These are phyloP conservation scores for Adrianichthys oophorus DNA, from an alignment of 2,797 vertebrate species.

Conservation along the genomic window DNA sequence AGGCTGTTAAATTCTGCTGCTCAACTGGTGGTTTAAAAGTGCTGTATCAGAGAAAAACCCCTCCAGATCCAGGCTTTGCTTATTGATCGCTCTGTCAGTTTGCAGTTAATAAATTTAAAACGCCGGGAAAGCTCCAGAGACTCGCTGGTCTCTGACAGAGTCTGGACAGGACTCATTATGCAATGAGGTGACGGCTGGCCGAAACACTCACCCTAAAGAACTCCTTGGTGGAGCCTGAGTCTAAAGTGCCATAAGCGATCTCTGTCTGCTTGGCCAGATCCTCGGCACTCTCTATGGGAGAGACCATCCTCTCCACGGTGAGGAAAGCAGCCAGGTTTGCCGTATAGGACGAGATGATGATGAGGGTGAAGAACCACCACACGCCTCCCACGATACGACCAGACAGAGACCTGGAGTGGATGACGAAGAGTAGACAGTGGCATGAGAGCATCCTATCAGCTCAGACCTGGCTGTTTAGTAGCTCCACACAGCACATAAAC, in stretches of 20 bases:
- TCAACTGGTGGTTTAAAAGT: constrained; percentile 16
- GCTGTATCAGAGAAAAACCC: constrained; percentile 25
- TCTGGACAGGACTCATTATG: constrained; percentile 4
- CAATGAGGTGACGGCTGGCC: constrained; percentile 10
- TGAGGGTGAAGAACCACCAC: constrained; percentile 99
- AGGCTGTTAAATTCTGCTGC: constrained; percentile 11
- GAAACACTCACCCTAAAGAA: constrained; percentile 94
- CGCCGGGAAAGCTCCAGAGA: constrained; percentile 22
- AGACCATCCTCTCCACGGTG: constrained; percentile 99
- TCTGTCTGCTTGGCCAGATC: constrained; percentile 98
- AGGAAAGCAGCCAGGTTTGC: constrained; percentile 98
- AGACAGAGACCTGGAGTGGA: constrained; percentile 87
- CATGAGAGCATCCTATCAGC: constrained; percentile 31
- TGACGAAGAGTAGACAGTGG: constrained; percentile 28
- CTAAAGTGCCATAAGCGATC: constrained; percentile 98
- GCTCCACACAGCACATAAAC: background rate
- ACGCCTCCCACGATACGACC: constrained; percentile 97
- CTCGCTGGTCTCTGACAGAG: constrained; percentile 5
- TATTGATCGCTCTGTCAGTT: constrained; percentile 45
- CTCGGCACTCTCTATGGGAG: constrained; percentile 96
- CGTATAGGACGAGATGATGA: constrained; percentile 99
- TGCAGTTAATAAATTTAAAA: constrained; percentile 44
- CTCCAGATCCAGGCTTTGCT: constrained; percentile 10
- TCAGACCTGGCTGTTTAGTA: background rate
- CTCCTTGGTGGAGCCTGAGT: constrained; percentile 99